A percentile compares a stretch with the other conserved stretches of the same genome.
Evolutionary conservation across 2,797 vertebrate species (phyloP).

Genomic region (Sitta carolinensis): DNA sequence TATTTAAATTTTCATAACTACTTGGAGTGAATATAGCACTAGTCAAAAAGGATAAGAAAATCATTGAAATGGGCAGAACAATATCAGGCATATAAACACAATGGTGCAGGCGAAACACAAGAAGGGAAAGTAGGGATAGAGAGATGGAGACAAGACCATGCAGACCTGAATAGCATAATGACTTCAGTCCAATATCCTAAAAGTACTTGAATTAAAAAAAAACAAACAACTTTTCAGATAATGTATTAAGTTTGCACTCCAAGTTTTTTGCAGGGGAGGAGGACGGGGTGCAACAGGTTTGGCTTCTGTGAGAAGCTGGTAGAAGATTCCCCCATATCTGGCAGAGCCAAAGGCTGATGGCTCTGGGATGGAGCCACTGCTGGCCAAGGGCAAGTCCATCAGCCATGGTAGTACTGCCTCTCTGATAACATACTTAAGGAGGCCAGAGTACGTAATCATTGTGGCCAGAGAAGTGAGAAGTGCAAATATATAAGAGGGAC

Average conservation of each 20-base stretch:
- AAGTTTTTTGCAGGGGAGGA: background rate
- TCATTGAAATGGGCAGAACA: background rate
- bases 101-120: background rate
- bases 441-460: background rate
- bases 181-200: background rate
- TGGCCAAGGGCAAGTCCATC: background rate
- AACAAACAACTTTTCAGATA: background rate
- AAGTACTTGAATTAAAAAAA: background rate
- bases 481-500: background rate
- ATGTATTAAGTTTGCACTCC: background rate
- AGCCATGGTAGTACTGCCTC: fast-evolving
- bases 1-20: background rate
- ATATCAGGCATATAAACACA: background rate
- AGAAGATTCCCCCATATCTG: background rate
- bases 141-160: background rate
- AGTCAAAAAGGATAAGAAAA: background rate
- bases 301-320: background rate
- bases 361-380: no score
- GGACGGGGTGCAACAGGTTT: background rate
- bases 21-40: background rate
- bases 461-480: background rate
- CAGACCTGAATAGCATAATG: background rate
- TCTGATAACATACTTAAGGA: background rate
- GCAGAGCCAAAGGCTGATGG: background rate
- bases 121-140: background rate